Percentiles rank a stretch among this genome's conserved stretches.
phyloP scores from a whole-genome alignment of 53 echinoderm and acorn worm genomes.

The Pentamera pediparva region DNA sequence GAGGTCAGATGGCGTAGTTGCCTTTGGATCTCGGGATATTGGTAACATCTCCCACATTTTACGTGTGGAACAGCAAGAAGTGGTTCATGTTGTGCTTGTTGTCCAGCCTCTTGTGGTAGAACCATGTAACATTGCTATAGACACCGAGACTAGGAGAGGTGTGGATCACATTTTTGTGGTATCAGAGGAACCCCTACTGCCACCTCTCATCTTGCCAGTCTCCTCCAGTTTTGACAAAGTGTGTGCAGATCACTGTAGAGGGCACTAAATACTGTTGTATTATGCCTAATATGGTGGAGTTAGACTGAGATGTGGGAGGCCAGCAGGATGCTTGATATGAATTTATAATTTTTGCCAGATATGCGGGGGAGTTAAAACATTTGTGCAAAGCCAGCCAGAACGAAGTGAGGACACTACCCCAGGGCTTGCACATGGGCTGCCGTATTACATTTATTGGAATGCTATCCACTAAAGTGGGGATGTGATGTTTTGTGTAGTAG shows the following conservation, averaged over 20 bases:
- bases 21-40: neutral
- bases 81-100: neutral
- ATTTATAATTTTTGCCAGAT: neutral
- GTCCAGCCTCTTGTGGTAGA: constrained; percentile 6
- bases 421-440: neutral
- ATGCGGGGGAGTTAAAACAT: neutral
- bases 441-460: neutral
- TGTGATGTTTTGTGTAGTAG: too few species aligned
- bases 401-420: neutral
- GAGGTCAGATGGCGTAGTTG: neutral
- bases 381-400: neutral
- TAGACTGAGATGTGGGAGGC: constrained; percentile 5
- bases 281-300: constrained; percentile 12
- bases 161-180: constrained; percentile 10
- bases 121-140: neutral
- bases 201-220: constrained; percentile 6
- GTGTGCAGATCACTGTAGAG: constrained; percentile 24
- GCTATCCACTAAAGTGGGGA: neutral
- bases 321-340: neutral
- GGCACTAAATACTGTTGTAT: neutral
- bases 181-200: neutral
- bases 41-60: neutral
- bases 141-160: neutral
- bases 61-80: neutral
- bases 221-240: neutral